These are phyloP conservation scores for Plectropomus leopardus DNA, from an alignment of 2,113 vertebrate species.

Conservation along the genomic window DNA sequence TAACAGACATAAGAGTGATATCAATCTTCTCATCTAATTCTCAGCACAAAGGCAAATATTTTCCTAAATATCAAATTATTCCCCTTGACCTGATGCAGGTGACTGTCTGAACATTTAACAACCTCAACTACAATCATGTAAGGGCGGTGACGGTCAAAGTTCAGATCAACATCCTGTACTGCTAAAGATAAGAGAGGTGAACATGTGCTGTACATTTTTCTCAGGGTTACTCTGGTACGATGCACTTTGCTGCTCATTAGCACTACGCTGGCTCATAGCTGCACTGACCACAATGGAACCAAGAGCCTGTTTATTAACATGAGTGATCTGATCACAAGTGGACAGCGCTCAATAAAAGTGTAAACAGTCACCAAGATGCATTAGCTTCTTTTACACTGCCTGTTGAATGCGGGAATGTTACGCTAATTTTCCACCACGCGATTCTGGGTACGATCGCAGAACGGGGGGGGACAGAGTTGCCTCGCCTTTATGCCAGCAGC, in stretches of 20 bases:
- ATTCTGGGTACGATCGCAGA: too few relatives aligned
- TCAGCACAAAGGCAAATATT: background rate
- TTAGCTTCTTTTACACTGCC: too few relatives aligned
- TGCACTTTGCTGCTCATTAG: conserved; percentile 36
- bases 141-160: background rate
- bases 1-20: background rate
- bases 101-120: conserved; percentile 3
- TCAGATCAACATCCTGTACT: conserved; percentile 20
- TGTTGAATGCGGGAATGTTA: too few relatives aligned
- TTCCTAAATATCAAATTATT: conserved; percentile 1
- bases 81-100: background rate
- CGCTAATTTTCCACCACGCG: too few relatives aligned
- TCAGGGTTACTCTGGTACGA: conserved; percentile 47
- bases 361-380: too few relatives aligned
- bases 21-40: background rate
- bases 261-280: background rate
- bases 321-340: too few relatives aligned
- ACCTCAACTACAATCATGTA: conserved; percentile 21
- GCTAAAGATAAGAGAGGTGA: conserved; percentile 49
- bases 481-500: too few relatives aligned
- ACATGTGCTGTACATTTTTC: conserved; percentile 2
- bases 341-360: too few relatives aligned
- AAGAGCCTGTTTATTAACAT: background rate
- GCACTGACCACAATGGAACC: conserved; percentile 13
- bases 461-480: too few relatives aligned